Conservation (phyloP, 2,113 vertebrate genomes). For the Mionectes macconnelli region DNA sequence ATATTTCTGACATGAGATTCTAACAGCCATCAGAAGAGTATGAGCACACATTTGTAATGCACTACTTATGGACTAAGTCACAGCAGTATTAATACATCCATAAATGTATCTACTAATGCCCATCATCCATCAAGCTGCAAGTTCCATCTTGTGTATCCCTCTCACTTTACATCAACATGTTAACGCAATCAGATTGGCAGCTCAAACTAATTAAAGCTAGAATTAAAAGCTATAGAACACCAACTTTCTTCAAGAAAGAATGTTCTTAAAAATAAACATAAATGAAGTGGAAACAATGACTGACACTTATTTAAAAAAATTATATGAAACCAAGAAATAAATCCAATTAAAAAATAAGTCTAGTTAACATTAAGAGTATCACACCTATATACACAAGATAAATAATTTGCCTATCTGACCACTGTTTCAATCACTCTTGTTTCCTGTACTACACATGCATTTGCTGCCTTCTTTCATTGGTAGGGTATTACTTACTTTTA, state of each 20-base stretch:
- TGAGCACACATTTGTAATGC: neutral
- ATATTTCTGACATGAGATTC: neutral
- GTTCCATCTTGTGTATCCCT: neutral
- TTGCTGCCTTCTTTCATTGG: neutral
- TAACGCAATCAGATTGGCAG: neutral
- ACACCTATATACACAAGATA: neutral
- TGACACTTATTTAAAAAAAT: neutral
- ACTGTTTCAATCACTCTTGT: neutral
- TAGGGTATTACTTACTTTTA: neutral
- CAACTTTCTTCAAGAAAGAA: neutral
- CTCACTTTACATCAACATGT: neutral
- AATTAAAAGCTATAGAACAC: neutral
- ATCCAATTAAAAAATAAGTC: neutral
- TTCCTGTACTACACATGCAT: accelerated
- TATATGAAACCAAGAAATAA: neutral
- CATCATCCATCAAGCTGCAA: neutral
- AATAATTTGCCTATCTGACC: neutral
- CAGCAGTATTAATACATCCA: neutral
- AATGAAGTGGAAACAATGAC: neutral
- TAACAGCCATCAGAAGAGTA: neutral
- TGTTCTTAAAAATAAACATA: neutral
- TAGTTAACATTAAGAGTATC: neutral
- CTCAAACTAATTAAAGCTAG: neutral
- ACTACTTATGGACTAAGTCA: neutral
- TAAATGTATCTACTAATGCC: neutral